Conservation (phyloP, 2,113 vertebrate genomes). For the Gopherus flavomarginatus region DNA sequence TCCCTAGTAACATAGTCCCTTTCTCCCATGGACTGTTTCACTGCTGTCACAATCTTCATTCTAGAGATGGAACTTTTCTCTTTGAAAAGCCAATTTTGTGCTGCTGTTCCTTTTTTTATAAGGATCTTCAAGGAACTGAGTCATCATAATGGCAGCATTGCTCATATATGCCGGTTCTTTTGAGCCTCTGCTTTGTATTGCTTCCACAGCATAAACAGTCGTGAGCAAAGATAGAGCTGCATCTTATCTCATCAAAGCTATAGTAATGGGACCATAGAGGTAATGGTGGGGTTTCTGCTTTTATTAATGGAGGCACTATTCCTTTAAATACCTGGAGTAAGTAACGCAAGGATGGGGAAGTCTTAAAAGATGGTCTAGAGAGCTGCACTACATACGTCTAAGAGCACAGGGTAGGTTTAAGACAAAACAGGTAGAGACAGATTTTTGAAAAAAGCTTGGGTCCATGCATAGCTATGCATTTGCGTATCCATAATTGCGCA, state of each 20-base stretch:
- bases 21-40: background rate
- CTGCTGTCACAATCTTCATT: background rate
- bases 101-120: background rate
- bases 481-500: background rate
- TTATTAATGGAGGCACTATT: background rate
- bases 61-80: background rate
- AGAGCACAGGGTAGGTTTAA: background rate
- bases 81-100: background rate
- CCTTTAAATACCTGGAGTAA: background rate
- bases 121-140: background rate
- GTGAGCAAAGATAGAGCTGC: constrained; percentile 23
- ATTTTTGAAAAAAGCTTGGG: fast-evolving
- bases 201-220: background rate
- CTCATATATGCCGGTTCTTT: background rate
- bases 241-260: constrained; percentile 24
- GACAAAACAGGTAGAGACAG: background rate
- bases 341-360: background rate
- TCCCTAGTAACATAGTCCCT: background rate
- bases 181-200: background rate
- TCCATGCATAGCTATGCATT: background rate
- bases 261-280: background rate
- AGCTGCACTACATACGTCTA: background rate
- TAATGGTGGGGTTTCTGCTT: background rate
- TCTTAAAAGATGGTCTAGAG: background rate
- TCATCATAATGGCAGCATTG: background rate